Base-by-base conservation (phyloP, 2,888 invertebrate species). In the Furcula furcula region DNA sequence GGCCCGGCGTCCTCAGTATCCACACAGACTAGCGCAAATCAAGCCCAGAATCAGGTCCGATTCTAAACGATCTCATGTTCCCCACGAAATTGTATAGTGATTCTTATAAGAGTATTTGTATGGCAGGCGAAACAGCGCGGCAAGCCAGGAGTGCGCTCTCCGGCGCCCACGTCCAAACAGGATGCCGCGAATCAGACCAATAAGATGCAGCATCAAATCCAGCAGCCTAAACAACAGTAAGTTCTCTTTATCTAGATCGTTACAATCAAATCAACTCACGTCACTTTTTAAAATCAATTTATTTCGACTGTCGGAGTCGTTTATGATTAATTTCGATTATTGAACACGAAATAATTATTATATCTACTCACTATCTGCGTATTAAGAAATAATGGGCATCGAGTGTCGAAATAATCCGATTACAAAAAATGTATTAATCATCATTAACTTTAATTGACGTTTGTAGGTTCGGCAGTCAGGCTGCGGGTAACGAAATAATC, bases 1-100 rank as follows among this genome's bases (percentile, higher is more conserved):
- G 84, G 96, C 23, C 95, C 96, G 0, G 86, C 94, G 89, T 93
- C 95, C 54, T 95, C 95, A 0, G 96, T 96, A 7, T 95, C 96
- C 4, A 96, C 96, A 0, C 96, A 96, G 77, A 96, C 96, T 14
- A 83, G 59, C 36, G 66, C 84, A 4, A 91, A 89, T 31, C 92
- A 91, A 65, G 78, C 90, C 0, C 86, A 84, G 45, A 76, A 69
- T 38, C 91, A 91, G 69, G 91, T 90, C 19, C 18, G 7, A n/a
- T 14, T 20, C 5, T 7, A 20, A 7, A 20, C 2, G 5, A n/a
- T 20, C 3, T 20, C 16, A 16, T n/a, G n/a, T 16, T 4, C 16
- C 16, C 6, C 16, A 16, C 6, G 16, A 25, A 15, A 11, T 26
- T 7, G 14, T 15, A 28, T 28, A 13, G 7, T 5, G 13, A 19